Evolutionary conservation across 2,113 vertebrate species (phyloP), one percentile per base, ranked within the genome.

Genomic region (Mus pahari): DNA sequence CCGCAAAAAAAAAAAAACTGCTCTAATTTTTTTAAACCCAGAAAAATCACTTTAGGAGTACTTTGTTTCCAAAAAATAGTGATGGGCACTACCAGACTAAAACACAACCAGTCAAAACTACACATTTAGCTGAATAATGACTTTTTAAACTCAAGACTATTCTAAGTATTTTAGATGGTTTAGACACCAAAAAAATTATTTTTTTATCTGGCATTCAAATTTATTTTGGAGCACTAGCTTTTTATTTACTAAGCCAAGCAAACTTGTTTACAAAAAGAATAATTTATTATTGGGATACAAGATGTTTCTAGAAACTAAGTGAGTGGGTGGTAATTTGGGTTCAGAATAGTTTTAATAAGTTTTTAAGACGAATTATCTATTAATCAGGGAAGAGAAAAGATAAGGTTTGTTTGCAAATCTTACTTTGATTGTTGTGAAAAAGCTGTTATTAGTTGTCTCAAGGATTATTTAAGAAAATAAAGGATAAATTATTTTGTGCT

Each of bases 301-400:
- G 19, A 6, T 86, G 11, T 70, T 77, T 97, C 58, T 60, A 75
- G 42, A 19, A 90, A 81, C 2, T 75, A 78, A 90, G 64, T 79
- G n/a, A 70, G 5, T 3, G 28, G 84, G 20, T 77, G 55, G 39
- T 19, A 70, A 73, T 26, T 84, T 55, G 39, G 62, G 33, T 39
- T 81, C 64, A 83, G 79, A 83, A 16, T 8, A 77, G 20, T 91
- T 91, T 60, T 74, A 93, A 74, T 86, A 39, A 88, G 4, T 58
- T 88, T 95, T 75, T 28, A 95, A 84, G 77, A 92, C 64, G 79
- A 68, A 84, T 68, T 94, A 11, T 16, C 22, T 45, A 91, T 75
- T 10, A 77, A 45, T 82, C 11, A 89, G 10, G 45, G 24, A 90
- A 89, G 31, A 62, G 14, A 87, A 66, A 39, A 90, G 11, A 20